These are phyloP conservation scores for Pristionchus entomophagus DNA, from an alignment of 2,888 invertebrate species.

Conservation along the genomic window DNA sequence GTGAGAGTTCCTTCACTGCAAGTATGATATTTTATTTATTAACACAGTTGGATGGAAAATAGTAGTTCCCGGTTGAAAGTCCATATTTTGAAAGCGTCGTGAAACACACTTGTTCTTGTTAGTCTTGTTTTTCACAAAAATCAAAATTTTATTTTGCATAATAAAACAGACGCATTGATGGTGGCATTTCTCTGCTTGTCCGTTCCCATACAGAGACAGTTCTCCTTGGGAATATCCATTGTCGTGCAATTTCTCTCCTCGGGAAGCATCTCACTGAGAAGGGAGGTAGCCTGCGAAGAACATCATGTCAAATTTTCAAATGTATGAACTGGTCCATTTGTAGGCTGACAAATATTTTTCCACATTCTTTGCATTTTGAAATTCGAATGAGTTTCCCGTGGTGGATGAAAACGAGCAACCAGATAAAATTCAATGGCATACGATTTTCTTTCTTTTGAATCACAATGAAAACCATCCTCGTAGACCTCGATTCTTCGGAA, in stretches of 20 bases:
- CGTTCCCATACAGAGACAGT: slow-evolving; percentile 24
- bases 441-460: too few species aligned
- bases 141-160: background rate
- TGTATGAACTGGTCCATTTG: too few species aligned
- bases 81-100: too few species aligned
- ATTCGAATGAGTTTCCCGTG: background rate
- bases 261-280: slow-evolving; percentile 9
- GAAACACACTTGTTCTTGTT: background rate
- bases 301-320: background rate
- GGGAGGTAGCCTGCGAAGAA: background rate
- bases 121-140: background rate
- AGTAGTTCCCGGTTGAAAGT: background rate
- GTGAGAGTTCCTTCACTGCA: background rate
- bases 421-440: too few species aligned
- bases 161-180: slow-evolving; percentile 1
- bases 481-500: too few species aligned
- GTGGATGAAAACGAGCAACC: background rate
- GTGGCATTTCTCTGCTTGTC: slow-evolving; percentile 33
- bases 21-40: background rate
- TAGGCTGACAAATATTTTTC: background rate
- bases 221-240: background rate
- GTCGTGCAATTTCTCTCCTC: slow-evolving; percentile 23
- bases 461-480: too few species aligned
- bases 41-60: background rate
- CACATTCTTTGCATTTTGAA: background rate